phyloP scores from a whole-genome alignment of 2,888 invertebrate species.

The Therioaphis trifolii region DNA sequence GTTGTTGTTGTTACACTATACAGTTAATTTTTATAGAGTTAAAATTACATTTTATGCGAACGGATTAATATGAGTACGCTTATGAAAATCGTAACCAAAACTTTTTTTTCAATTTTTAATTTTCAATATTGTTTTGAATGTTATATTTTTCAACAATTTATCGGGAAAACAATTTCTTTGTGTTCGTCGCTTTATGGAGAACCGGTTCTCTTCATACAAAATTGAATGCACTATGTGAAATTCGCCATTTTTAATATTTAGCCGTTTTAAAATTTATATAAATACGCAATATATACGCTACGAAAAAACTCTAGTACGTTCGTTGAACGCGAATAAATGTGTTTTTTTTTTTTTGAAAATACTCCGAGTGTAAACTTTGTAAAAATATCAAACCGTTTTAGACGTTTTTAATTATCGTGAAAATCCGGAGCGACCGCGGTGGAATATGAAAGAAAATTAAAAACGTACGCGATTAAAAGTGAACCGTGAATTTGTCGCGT shows the following conservation, averaged over 20 bases:
- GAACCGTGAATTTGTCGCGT: not conserved
- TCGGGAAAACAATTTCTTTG: not conserved
- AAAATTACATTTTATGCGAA: too few species aligned
- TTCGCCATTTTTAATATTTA: not conserved
- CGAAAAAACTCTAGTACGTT: not conserved
- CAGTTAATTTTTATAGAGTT: too few species aligned
- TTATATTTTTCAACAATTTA: not conserved
- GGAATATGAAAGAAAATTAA: not conserved
- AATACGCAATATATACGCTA: not conserved
- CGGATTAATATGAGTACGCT: too few species aligned
- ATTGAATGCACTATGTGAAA: not conserved
- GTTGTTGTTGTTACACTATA: too few species aligned
- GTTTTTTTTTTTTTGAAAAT: not conserved
- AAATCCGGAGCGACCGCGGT: not conserved
- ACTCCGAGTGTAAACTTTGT: not conserved
- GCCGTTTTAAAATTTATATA: not conserved
- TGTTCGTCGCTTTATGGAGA: too few species aligned
- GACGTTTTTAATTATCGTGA: not conserved
- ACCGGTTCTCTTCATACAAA: too few species aligned
- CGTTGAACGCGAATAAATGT: not conserved
- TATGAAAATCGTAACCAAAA: too few species aligned
- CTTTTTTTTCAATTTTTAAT: too few species aligned
- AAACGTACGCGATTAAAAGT: not conserved
- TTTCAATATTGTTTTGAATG: too few species aligned
- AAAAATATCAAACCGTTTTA: slow-evolving; percentile 7